Percentiles rank a stretch among this genome's conserved stretches.
Conservation (phyloP, 2,113 vertebrate genomes). For the Leptosomus discolor region DNA sequence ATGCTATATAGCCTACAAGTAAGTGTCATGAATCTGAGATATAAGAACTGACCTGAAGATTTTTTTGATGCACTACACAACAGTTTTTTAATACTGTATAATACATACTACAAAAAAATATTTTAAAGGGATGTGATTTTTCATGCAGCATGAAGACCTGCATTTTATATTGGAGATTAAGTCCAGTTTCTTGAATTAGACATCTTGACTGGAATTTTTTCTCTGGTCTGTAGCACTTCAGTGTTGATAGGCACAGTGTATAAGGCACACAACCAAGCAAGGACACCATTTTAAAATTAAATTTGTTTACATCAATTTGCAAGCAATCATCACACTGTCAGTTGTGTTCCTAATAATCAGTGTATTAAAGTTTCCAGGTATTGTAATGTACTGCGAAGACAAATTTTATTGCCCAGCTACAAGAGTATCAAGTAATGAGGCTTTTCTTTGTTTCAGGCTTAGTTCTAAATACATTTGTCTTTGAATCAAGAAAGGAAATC, state of each 20-base stretch:
- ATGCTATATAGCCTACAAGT: neutral
- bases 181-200: neutral
- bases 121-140: neutral
- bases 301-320: neutral
- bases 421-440: neutral
- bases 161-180: neutral
- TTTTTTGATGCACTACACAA: neutral
- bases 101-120: neutral
- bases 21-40: neutral
- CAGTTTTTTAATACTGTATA: neutral
- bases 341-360: neutral
- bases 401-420: neutral
- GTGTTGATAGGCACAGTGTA: neutral
- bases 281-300: neutral
- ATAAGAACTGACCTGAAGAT: neutral
- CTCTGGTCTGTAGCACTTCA: neutral
- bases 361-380: neutral
- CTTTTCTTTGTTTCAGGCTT: neutral
- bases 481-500: neutral
- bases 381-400: neutral
- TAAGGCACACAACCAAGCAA: neutral
- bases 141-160: neutral
- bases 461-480: neutral
- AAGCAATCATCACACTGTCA: neutral
- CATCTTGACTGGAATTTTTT: neutral